Percentiles rank a stretch among this genome's conserved stretches.
Conservation (phyloP, 2,113 vertebrate genomes). For the Rhizomys pruinosus region DNA sequence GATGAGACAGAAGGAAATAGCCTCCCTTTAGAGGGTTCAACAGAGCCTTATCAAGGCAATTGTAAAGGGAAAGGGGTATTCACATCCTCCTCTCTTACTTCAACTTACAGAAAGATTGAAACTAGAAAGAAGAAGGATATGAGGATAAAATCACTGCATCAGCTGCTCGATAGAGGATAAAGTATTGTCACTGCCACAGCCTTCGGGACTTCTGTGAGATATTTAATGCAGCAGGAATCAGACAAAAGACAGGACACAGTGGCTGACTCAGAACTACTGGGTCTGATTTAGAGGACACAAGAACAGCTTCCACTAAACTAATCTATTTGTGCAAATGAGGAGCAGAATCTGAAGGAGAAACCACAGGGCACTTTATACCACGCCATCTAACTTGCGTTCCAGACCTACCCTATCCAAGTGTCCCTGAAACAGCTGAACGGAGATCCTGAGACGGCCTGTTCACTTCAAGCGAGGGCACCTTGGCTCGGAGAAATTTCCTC, state of each 20-base stretch:
- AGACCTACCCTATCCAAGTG: too few species aligned
- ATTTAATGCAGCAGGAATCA: conserved; percentile 34
- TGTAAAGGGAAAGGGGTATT: neutral
- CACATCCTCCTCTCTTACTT: neutral
- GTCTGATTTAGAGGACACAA: neutral
- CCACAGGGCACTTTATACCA: too few species aligned
- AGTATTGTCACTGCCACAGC: neutral
- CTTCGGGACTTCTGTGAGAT: neutral
- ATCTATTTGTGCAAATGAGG: neutral
- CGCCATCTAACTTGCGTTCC: too few species aligned
- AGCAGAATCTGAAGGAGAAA: neutral
- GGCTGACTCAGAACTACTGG: conserved; percentile 13
- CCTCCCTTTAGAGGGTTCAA: too few species aligned
- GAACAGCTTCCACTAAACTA: neutral
- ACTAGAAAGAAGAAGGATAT: neutral
- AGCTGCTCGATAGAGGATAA: neutral
- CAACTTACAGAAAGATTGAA: neutral
- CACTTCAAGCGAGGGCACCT: too few species aligned
- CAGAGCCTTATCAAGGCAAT: too few species aligned
- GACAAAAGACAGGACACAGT: conserved; percentile 29
- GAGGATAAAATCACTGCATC: neutral
- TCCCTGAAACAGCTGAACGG: too few species aligned
- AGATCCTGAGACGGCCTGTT: too few species aligned
- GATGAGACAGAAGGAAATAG: too few species aligned
- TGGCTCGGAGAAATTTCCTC: too few species aligned